Percentiles rank a stretch among this genome's conserved stretches.
These are phyloP conservation scores for Camponotus vicinus DNA, from an alignment of 1,140 invertebrate genomes.

Conservation along the genomic window DNA sequence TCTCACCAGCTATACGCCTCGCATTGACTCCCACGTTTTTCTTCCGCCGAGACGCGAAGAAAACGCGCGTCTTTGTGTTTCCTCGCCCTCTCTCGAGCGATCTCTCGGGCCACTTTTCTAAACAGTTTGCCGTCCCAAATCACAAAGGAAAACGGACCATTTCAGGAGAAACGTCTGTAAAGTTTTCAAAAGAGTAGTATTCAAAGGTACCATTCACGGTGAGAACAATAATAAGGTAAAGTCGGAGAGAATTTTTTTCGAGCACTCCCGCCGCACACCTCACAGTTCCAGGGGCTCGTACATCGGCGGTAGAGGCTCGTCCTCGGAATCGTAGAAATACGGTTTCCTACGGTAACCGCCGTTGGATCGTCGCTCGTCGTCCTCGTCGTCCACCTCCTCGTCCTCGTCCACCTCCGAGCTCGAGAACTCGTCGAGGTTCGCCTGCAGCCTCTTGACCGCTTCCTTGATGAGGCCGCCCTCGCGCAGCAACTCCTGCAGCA, in stretches of 20 bases:
- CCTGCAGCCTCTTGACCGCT: constrained; percentile 89
- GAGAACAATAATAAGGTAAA: neutral
- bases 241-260: neutral
- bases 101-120: neutral
- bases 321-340: constrained; percentile 79
- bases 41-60: constrained; percentile 7
- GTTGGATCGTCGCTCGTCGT: constrained; percentile 72
- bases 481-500: constrained; percentile 88
- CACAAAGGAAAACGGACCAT: neutral
- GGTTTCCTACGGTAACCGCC: constrained; percentile 74
- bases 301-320: constrained; percentile 77
- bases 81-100: neutral
- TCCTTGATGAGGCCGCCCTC: constrained; percentile 91
- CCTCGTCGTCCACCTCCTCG: constrained; percentile 72
- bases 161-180: neutral
- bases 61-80: neutral
- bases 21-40: constrained; percentile 12
- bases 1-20: neutral
- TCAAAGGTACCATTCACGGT: neutral
- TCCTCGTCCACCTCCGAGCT: constrained; percentile 84
- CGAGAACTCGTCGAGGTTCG: constrained; percentile 83
- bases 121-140: neutral
- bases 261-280: constrained; percentile 16
- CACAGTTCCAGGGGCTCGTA: constrained; percentile 78
- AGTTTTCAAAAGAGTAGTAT: neutral